Base-by-base conservation (phyloP, 1,140 invertebrate genomes). In the Anoplolepis gracilipes region DNA sequence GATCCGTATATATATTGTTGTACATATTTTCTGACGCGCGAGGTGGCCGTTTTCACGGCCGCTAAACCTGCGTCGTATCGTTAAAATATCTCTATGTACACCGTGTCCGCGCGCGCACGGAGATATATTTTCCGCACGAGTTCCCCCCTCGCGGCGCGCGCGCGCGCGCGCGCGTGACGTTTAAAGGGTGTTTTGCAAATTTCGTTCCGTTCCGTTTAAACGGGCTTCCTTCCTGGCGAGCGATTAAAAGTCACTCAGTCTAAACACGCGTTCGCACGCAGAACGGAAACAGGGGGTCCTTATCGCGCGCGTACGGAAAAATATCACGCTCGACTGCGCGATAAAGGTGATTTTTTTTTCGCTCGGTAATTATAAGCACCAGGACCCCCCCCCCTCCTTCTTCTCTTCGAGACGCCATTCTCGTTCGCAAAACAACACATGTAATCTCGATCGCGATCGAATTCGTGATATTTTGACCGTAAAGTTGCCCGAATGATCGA, bases 31-130 rank as follows among this genome's bases (percentile, higher is more conserved):
- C 76, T 28, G 46, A n/a, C n/a, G 33, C 82, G 59, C 33, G 33
- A 42, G 42, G 42, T 53, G 75, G 53, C 84, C n/a, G n/a, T 81
- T 88, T 88, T 89, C 87, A 88, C 84, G 76, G 69, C 84, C 84
- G 87, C 73, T 36, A 39, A 49, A n/a, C 42, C 59, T 42, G 36
- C 19, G 36, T 11, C 11, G 5, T 49, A 77, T 62, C 72, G 70
- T 33, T 73, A 42, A 42, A 33, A 10, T 49, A 75, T 49, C 72
- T 25, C 6, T 8, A 7, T 36, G 1, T 1, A 25, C 49, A 61
- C 28, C 55, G 57, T 22, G 10, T 49, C 70, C 59, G 42, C 11
- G 22, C 19, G 81, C 8, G 2, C n/a, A n/a, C 4, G 13, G 30
- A 39, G 39, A 49, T 75, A 39, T 53, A 36, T 62, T 64, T 77